Percentiles rank a stretch among this genome's conserved stretches.
These are phyloP conservation scores for Urechis unicinctus DNA, from an alignment of 2,888 invertebrate species.

Conservation along the genomic window DNA sequence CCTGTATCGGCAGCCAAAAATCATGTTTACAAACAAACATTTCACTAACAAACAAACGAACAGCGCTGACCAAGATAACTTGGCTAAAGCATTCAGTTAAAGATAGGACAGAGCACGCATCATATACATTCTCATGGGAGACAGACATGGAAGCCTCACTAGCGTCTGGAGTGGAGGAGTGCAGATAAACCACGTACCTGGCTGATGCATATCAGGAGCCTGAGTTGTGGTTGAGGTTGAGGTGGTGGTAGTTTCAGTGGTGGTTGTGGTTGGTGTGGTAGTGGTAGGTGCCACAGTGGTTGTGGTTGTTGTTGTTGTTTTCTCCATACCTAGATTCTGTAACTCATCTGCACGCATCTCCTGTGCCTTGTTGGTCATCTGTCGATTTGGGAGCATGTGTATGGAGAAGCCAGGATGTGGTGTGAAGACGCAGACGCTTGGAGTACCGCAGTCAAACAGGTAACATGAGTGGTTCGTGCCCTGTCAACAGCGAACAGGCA, in stretches of 20 bases:
- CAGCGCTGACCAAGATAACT: too few relatives aligned
- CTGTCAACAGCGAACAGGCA: constrained; percentile 1
- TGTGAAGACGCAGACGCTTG: constrained; percentile 10
- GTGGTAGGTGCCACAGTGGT: constrained; percentile 4
- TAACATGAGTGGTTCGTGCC: constrained; percentile 12
- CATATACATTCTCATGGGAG: too few relatives aligned
- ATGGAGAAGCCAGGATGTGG: constrained; percentile 10
- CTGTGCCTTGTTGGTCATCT: not conserved
- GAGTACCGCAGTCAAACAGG: constrained; percentile 14
- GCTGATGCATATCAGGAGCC: too few relatives aligned
- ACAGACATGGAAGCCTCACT: too few relatives aligned
- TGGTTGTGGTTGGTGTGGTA: not conserved
- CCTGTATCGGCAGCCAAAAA: too few relatives aligned
- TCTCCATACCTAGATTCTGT: constrained; percentile 2
- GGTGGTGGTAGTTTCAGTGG: constrained; percentile 1
- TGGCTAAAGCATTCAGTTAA: too few relatives aligned
- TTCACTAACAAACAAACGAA: too few relatives aligned
- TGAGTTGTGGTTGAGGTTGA: not conserved
- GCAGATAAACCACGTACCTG: not conserved
- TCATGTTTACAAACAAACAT: too few relatives aligned
- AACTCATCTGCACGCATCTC: constrained; percentile 12
- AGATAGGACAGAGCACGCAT: too few relatives aligned
- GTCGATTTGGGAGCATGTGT: not conserved
- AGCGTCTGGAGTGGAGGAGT: not conserved
- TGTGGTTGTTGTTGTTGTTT: constrained; percentile 3